phyloP scores from a whole-genome alignment of 2,113 vertebrate genomes.

The Smithornis capensis region DNA sequence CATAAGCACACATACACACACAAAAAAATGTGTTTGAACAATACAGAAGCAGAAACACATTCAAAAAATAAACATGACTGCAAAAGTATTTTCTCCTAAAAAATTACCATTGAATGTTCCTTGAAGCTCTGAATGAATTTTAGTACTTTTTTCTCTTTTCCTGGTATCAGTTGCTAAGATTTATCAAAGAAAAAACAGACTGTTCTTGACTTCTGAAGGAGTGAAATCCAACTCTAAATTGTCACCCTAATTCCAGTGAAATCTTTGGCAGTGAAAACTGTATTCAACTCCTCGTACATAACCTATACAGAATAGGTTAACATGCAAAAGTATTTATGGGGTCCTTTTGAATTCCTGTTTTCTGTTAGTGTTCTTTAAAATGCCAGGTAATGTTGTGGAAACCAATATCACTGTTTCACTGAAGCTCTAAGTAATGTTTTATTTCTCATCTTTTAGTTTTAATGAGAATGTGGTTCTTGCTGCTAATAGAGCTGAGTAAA shows the following conservation, averaged over 20 bases:
- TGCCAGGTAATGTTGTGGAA: constrained; percentile 42
- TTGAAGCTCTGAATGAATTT: neutral
- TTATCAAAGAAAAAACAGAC: neutral
- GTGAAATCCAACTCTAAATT: neutral
- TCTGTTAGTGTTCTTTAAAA: neutral
- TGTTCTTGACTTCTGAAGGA: neutral
- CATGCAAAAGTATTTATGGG: neutral
- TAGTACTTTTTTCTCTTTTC: neutral
- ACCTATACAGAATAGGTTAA: neutral
- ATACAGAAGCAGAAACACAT: neutral
- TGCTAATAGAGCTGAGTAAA: constrained; percentile 41
- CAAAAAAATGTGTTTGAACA: neutral
- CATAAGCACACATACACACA: neutral
- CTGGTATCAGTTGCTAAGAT: neutral
- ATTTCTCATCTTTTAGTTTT: constrained; percentile 10
- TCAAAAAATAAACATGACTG: neutral
- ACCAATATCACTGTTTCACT: constrained; percentile 20
- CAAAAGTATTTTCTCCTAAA: neutral
- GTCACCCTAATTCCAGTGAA: neutral
- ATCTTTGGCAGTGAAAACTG: neutral
- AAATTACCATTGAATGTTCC: neutral
- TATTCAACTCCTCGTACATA: neutral
- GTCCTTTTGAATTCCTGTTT: neutral
- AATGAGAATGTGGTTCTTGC: neutral
- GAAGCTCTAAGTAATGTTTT: constrained; percentile 22